Conservation (phyloP, 1,140 invertebrate genomes). For the Ridgeia piscesae region DNA sequence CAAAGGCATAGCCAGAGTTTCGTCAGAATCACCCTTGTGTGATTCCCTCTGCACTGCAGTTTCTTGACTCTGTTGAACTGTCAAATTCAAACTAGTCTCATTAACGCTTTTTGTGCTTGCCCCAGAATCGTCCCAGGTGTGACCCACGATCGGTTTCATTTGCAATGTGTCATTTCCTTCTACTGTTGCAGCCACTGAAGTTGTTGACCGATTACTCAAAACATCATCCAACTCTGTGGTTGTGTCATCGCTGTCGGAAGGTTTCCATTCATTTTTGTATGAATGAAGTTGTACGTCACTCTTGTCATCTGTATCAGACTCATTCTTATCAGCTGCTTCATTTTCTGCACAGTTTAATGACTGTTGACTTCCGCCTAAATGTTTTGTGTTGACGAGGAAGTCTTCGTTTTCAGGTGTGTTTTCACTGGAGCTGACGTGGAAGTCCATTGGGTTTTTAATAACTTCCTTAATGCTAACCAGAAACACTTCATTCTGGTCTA, state of each 20-base stretch:
- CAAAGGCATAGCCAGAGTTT: not conserved
- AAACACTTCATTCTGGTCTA: slow-evolving; percentile 24
- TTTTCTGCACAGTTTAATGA: not conserved
- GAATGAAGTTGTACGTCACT: not conserved
- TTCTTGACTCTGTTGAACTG: not conserved
- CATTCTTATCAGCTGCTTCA: not conserved
- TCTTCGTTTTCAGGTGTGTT: slow-evolving; percentile 6
- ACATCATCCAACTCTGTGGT: not conserved
- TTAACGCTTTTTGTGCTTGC: not conserved
- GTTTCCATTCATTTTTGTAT: not conserved
- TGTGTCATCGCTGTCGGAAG: not conserved
- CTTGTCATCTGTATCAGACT: not conserved
- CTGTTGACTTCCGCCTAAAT: not conserved
- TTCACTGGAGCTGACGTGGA: not conserved
- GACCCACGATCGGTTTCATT: not conserved
- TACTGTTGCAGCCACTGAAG: not conserved
- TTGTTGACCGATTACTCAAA: not conserved
- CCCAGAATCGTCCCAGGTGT: not conserved
- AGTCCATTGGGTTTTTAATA: slow-evolving; percentile 14
- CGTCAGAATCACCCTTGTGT: not conserved
- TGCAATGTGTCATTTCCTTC: not conserved
- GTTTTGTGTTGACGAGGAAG: not conserved
- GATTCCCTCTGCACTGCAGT: not conserved
- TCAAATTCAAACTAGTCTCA: not conserved
- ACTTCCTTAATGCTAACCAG: slow-evolving; percentile 25